These are phyloP conservation scores for Eueides isabella DNA, from an alignment of 1,140 invertebrate species.

Conservation along the genomic window DNA sequence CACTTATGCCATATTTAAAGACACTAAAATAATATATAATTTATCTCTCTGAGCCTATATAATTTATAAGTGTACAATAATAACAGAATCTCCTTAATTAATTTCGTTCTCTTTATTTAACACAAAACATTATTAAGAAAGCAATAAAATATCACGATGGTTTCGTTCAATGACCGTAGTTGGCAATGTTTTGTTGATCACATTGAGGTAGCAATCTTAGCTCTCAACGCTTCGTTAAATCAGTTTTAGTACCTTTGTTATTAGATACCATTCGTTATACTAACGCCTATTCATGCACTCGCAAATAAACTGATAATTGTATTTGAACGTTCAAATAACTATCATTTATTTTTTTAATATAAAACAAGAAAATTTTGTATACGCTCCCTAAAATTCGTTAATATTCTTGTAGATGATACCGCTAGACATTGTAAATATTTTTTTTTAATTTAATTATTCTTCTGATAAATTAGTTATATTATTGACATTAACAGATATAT, in stretches of 20 bases:
- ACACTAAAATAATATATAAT: no score
- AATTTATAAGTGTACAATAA: no score
- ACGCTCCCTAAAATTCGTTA: background rate
- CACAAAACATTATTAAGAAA: conserved; percentile 5
- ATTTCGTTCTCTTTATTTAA: background rate
- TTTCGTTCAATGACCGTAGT: conserved; percentile 67
- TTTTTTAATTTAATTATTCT: no score
- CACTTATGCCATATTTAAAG: background rate
- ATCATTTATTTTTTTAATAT: background rate
- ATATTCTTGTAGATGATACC: background rate
- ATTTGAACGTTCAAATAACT: background rate
- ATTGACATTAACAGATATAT: background rate
- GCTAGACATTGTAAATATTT: no score
- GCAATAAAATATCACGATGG: conserved; percentile 43
- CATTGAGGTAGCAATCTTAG: conserved; percentile 48
- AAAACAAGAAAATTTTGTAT: background rate
- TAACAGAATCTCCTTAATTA: background rate
- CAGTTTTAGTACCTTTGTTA: conserved; percentile 35
- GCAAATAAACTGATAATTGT: background rate
- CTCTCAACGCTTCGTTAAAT: conserved; percentile 44
- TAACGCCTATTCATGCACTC: conserved; percentile 5
- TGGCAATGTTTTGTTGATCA: conserved; percentile 49
- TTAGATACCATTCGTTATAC: conserved; percentile 17
- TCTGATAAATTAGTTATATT: background rate
- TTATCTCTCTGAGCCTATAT: no score